A percentile compares a stretch with the other conserved stretches of the same genome.
Conservation (phyloP, 2,113 vertebrate species). For the Garra rufa region DNA sequence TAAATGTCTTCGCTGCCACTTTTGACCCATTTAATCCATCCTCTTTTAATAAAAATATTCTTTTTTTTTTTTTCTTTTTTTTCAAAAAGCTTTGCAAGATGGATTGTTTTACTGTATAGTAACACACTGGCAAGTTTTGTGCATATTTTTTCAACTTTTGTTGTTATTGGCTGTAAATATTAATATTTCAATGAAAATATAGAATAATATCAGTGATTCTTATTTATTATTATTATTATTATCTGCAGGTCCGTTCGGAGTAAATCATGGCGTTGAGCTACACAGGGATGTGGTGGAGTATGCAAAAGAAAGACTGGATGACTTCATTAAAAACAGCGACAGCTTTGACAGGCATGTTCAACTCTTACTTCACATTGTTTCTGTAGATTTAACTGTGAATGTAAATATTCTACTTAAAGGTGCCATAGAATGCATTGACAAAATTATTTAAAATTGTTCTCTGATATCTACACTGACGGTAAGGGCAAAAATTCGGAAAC, state of each 20-base stretch:
- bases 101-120: not conserved
- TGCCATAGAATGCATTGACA: no score
- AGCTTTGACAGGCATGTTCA: slow-evolving; percentile 92
- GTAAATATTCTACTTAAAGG: no score
- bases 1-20: not conserved
- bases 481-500: no score
- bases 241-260: slow-evolving; percentile 91
- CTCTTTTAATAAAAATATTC: not conserved
- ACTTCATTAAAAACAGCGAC: slow-evolving; percentile 97
- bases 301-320: slow-evolving; percentile 94
- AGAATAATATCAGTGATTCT: no score
- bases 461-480: no score
- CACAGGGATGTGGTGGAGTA: slow-evolving; percentile 98
- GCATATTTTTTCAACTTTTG: not conserved
- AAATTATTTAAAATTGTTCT: no score
- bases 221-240: slow-evolving; percentile 49
- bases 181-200: not conserved
- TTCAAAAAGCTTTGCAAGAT: not conserved
- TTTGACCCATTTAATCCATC: not conserved
- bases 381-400: not conserved
- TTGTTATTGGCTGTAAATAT: not conserved
- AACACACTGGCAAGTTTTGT: not conserved
- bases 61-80: no score
- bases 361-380: not conserved
- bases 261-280: slow-evolving; percentile 98